Evolutionary conservation across 1,140 invertebrate genomes (phyloP).

Genomic region (Polyergus mexicanus): DNA sequence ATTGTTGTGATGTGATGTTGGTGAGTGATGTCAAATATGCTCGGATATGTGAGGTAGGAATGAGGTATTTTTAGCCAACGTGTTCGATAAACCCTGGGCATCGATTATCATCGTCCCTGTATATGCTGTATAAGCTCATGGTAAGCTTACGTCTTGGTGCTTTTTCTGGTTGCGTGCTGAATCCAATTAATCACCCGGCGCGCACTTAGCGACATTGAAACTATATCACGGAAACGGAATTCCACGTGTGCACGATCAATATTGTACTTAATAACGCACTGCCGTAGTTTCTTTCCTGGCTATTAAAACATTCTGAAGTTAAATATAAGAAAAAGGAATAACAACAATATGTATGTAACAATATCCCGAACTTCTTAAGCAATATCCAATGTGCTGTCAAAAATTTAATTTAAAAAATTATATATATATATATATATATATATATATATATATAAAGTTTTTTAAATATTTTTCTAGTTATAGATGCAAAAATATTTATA

Average conservation of each 20-base stretch:
- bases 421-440: too few species aligned
- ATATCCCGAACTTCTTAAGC: constrained; percentile 10
- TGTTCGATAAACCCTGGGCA: constrained; percentile 82
- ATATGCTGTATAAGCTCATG: constrained; percentile 62
- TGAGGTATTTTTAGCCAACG: constrained; percentile 62
- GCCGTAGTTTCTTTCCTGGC: background rate
- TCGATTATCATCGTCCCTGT: constrained; percentile 71
- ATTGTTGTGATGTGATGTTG: constrained; percentile 71
- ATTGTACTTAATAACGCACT: constrained; percentile 34
- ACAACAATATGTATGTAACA: background rate
- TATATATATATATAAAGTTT: background rate
- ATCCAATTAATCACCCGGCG: constrained; percentile 41
- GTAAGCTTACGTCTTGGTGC: constrained; percentile 59
- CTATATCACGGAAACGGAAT: constrained; percentile 42
- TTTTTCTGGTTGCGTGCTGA: constrained; percentile 49
- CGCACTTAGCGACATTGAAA: constrained; percentile 54
- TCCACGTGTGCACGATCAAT: constrained; percentile 50
- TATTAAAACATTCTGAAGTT: constrained; percentile 10
- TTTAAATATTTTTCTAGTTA: background rate
- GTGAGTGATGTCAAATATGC: constrained; percentile 71
- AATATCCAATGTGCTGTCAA: constrained; percentile 1
- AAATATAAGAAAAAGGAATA: constrained; percentile 23
- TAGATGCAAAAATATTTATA: constrained; percentile 22
- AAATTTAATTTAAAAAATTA: background rate
- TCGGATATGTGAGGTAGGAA: constrained; percentile 62